Conservation (phyloP, 2,113 vertebrate species). For the Saiga tatarica region DNA sequence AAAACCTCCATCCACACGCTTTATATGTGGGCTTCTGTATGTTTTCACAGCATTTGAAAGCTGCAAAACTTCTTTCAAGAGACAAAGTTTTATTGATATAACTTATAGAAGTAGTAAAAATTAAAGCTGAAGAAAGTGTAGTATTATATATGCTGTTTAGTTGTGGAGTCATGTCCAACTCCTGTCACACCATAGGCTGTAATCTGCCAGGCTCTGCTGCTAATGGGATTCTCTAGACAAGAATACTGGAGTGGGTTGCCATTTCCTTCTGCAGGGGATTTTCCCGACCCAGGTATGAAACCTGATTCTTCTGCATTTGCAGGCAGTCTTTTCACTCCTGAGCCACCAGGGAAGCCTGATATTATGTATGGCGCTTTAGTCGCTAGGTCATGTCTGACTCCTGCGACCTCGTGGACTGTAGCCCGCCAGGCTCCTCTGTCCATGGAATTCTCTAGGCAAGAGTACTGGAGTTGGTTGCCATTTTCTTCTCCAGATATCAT, state of each 20-base stretch:
- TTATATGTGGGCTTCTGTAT: neutral
- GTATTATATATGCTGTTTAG: neutral
- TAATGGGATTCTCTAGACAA: neutral
- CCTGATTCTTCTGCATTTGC: neutral
- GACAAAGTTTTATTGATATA: neutral
- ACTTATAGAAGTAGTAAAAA: neutral
- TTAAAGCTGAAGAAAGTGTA: neutral
- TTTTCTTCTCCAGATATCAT: neutral
- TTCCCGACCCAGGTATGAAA: neutral
- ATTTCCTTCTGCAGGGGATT: neutral
- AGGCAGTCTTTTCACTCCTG: neutral
- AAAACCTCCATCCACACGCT: neutral
- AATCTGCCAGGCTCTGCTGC: neutral
- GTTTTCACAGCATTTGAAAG: neutral
- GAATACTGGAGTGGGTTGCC: neutral
- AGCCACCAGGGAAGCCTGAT: neutral
- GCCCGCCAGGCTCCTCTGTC: neutral
- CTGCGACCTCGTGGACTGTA: neutral
- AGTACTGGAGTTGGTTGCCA: neutral
- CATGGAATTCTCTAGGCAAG: neutral
- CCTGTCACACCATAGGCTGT: neutral
- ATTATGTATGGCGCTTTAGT: neutral
- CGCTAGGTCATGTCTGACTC: fast-evolving
- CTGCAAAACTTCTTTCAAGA: neutral
- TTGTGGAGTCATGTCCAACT: neutral